Evolutionary conservation across 2,888 invertebrate genomes (phyloP), one percentile per base, ranked within the genome.

Genomic region (Syrista parreyssii): DNA sequence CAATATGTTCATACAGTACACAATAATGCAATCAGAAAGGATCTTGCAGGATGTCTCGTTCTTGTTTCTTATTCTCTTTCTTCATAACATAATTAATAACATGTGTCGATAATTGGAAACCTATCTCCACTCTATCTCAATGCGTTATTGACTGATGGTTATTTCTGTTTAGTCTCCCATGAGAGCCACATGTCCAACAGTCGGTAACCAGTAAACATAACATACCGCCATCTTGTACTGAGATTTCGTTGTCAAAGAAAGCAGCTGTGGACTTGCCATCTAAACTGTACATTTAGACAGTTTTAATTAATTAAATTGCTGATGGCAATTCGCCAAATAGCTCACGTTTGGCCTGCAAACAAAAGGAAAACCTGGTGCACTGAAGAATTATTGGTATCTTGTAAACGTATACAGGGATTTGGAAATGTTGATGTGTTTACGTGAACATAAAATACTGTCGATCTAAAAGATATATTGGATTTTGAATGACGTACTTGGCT

Each of bases 401-500:
- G 55, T 23, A 55, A 55, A 55, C 2, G 23, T 55, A 55, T 23
- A 23, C 9, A 55, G 55, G 23, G 23, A 55, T 6, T 55, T 9
- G 23, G 23, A 23, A 23, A 55, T 11, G 71, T 32, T 71, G 71
- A 55, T 55, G 6, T 55, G 55, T 55, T 55, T 55, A 55, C 23
- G 55, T 55, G 55, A 55, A 9, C 23, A 23, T 23, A 15, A 55
- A 23, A 55, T 23, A 23, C 23, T 55, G 55, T 23, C 55, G 23
- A 55, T 55, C 55, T 74, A 71, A 75, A 40, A 69, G 55, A 68
- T 75, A 77, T 55, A 75, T 77, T 77, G 71, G 74, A 69, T 35
- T 68, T 68, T 34, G 71, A 75, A 40, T 78, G 72, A 78, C 78
- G 75, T 55, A 73, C 12, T 75, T 75, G 78, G 78, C 74, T 12